Conservation (phyloP, 2,797 vertebrate species). For the Prionace glauca region DNA sequence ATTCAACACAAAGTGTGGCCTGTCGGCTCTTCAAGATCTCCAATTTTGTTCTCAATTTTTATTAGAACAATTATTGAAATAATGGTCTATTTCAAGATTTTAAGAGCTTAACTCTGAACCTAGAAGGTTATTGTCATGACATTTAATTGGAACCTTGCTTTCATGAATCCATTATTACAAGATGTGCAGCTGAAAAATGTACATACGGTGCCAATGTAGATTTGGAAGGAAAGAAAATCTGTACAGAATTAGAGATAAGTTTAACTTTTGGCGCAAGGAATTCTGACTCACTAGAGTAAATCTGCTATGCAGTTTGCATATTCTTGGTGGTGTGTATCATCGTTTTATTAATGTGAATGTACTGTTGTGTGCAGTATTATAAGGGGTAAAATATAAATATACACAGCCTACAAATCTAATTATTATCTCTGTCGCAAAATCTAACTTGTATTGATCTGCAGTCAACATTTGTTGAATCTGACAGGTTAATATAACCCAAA, state of each 20-base stretch:
- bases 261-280: not conserved
- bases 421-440: no score
- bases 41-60: not conserved
- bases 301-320: not conserved
- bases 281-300: not conserved
- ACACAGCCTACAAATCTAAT: not conserved
- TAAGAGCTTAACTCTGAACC: not conserved
- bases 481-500: no score
- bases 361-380: not conserved
- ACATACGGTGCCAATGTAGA: not conserved
- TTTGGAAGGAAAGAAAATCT: not conserved
- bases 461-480: not conserved
- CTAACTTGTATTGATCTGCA: not conserved
- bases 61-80: not conserved
- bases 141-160: not conserved
- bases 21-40: not conserved
- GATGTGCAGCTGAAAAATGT: not conserved
- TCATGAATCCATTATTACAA: not conserved
- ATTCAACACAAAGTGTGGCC: not conserved
- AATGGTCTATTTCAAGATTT: not conserved
- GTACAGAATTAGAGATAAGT: not conserved
- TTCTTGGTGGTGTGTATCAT: not conserved
- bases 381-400: not conserved
- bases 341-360: not conserved
- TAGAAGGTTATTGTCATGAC: not conserved